These are phyloP conservation scores for Scaptodrosophila latifasciaeformis DNA, from an alignment of 2,888 invertebrate species.

Conservation along the genomic window DNA sequence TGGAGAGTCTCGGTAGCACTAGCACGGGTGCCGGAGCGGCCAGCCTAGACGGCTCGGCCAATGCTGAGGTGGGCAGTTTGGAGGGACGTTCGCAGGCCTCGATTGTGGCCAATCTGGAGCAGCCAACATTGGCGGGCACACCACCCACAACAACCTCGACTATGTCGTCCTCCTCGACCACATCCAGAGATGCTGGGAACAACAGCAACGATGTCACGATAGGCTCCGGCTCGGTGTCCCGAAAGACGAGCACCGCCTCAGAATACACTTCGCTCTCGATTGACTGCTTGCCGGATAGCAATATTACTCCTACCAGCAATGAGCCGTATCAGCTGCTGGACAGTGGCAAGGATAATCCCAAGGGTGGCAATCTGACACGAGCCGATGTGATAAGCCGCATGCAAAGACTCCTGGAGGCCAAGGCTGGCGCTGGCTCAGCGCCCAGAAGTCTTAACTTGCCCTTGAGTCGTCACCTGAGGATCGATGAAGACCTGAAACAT, in stretches of 20 bases:
- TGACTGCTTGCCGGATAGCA: slow-evolving; percentile 78
- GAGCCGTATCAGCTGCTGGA: slow-evolving; percentile 37
- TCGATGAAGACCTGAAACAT: slow-evolving; percentile 60
- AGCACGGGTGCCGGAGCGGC: slow-evolving; percentile 34
- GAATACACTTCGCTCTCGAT: slow-evolving; percentile 74
- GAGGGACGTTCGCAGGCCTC: slow-evolving; percentile 26
- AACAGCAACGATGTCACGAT: slow-evolving; percentile 63
- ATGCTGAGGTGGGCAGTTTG: slow-evolving; percentile 21
- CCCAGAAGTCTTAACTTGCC: slow-evolving; percentile 62
- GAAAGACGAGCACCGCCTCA: slow-evolving; percentile 79
- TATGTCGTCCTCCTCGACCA: slow-evolving; percentile 65
- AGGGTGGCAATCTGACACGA: slow-evolving; percentile 32
- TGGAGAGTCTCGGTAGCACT: slow-evolving; percentile 57
- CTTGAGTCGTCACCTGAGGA: slow-evolving; percentile 60
- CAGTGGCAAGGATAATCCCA: slow-evolving; percentile 28
- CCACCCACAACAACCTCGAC: slow-evolving; percentile 57
- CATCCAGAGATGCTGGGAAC: slow-evolving; percentile 56
- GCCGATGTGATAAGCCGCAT: slow-evolving; percentile 45
- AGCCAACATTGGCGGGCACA: slow-evolving; percentile 38
- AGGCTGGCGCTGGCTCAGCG: slow-evolving; percentile 41
- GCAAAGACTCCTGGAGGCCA: slow-evolving; percentile 46
- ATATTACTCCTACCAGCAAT: slow-evolving; percentile 70
- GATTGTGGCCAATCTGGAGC: slow-evolving; percentile 32
- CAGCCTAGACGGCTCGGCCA: slow-evolving; percentile 28
- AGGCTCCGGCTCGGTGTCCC: slow-evolving; percentile 73